These are phyloP conservation scores for Trachurus trachurus DNA, from an alignment of 2,797 vertebrate species.

Conservation along the genomic window DNA sequence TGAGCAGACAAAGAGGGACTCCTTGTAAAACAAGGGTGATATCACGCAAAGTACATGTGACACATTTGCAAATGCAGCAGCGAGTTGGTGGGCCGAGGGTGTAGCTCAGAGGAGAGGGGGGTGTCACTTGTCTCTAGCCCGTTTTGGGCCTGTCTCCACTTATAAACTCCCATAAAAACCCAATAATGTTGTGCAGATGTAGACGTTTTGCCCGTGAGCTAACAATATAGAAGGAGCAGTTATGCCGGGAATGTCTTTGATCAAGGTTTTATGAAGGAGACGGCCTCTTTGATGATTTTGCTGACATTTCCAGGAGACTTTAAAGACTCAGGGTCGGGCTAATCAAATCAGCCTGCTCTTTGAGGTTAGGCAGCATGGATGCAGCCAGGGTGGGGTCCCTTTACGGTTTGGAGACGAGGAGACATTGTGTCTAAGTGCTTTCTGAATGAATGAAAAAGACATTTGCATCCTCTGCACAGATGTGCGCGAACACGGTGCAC, in stretches of 20 bases:
- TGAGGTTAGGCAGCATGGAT: slow-evolving; percentile 56
- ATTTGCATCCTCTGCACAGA: background rate
- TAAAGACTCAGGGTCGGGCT: slow-evolving; percentile 62
- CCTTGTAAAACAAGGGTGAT: slow-evolving; percentile 41
- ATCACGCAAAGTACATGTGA: slow-evolving; percentile 41
- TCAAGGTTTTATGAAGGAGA: slow-evolving; percentile 77
- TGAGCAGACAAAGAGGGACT: slow-evolving; percentile 37
- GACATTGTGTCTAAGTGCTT: slow-evolving; percentile 51
- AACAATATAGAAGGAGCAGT: slow-evolving; percentile 69
- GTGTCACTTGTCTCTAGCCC: slow-evolving; percentile 65
- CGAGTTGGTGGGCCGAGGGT: slow-evolving; percentile 61
- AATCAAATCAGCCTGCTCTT: slow-evolving; percentile 72
- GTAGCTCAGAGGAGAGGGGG: slow-evolving; percentile 49
- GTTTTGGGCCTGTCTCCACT: slow-evolving; percentile 72
- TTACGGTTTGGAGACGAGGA: slow-evolving; percentile 46
- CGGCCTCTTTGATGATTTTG: slow-evolving; percentile 75
- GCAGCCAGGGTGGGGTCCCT: slow-evolving; percentile 15
- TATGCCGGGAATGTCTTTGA: slow-evolving; percentile 84
- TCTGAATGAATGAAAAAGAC: slow-evolving; percentile 38
- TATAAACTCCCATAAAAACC: slow-evolving; percentile 74
- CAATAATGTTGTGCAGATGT: slow-evolving; percentile 82
- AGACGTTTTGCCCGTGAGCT: slow-evolving; percentile 65
- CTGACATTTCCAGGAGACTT: slow-evolving; percentile 83
- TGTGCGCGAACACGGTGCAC: background rate
- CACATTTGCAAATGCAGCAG: slow-evolving; percentile 44